Evolutionary conservation across 2,113 vertebrate genomes (phyloP).

Genomic region (Sphaerodactylus townsendi): DNA sequence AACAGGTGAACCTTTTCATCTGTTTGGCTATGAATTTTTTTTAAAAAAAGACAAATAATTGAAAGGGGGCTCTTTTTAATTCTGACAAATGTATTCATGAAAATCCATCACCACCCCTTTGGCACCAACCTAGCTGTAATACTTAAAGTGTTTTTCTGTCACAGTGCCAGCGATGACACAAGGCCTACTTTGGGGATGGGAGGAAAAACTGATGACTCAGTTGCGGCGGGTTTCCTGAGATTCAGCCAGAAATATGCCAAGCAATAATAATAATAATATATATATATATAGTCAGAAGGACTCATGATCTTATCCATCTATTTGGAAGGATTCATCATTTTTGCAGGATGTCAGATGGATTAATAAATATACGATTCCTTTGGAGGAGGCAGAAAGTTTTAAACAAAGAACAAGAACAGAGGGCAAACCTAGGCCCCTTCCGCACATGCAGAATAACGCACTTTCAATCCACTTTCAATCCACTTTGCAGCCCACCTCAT

Average conservation of each 20-base stretch:
- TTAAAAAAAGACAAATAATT: background rate
- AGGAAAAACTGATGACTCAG: conserved; percentile 56
- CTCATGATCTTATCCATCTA: too few species aligned
- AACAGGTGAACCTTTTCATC: background rate
- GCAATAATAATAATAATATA: conserved; percentile 72
- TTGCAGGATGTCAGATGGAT: too few species aligned
- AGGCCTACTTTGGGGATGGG: conserved; percentile 28
- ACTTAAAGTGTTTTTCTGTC: conserved; percentile 48
- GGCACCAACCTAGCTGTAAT: conserved; percentile 2
- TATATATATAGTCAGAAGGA: conserved; percentile 46
- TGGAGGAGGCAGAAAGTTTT: conserved; percentile 2
- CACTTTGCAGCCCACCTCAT: too few species aligned
- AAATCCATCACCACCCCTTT: background rate
- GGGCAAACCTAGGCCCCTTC: too few species aligned
- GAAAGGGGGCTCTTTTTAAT: background rate
- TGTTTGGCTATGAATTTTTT: background rate
- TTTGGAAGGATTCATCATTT: too few species aligned
- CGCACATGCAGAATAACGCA: too few species aligned
- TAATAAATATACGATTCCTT: too few species aligned
- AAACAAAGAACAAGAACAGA: conserved; percentile 45
- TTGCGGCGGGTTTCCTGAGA: conserved; percentile 47
- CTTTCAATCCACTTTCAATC: too few species aligned
- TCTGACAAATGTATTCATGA: background rate
- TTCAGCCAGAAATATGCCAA: conserved; percentile 61
- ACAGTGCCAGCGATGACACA: conserved; percentile 45